Base-by-base conservation (phyloP, 2,113 vertebrate species). In the Oncorhynchus gorbuscha region DNA sequence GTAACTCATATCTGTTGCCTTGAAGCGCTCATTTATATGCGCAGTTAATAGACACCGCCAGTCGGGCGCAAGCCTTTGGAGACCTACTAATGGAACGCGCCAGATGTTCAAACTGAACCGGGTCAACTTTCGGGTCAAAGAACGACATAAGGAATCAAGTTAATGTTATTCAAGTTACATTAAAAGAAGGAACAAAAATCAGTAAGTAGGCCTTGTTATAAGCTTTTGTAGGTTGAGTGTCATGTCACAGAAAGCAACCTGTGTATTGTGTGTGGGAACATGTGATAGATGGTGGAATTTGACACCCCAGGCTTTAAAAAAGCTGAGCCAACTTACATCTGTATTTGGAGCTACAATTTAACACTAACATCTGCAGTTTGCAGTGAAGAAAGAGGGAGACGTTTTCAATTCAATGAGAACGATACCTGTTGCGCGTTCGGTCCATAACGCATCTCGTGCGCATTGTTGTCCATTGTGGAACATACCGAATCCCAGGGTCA, bases 201-300 rank as follows among this genome's bases (percentile, higher is more conserved):
- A 3, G 39, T 45, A 45, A 45, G 39, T 45, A 45, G 39, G 8
- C 39, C 39, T 45, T 45, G 11, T 45, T 45, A 12, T 45, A 45
- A 11, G 39, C 39, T 45, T 45, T 45, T 45, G 9, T 45, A 45
- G 39, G 9, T 45, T 45, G 9, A 45, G 39, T 45, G 39, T 45
- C 39, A 45, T 11, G 39, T 45, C 39, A 3, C 39, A 45, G 39
- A 45, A 45, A 45, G 39, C 39, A 45, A 69, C 65, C 65, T 68
- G 74, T 75, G 59, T 55, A 5, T 45, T 68, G 75, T 74, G 59
- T 59, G 3, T 9, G n/a, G 71, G 32, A 45, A 73, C 77, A 84
- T 80, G 80, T 85, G 79, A 80, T 82, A 78, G 65, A 81, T 73
- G 73, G 73, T 78, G 74, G 74, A 79, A 87, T 75, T 79, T 76